A percentile compares a stretch with the other conserved stretches of the same genome.
These are phyloP conservation scores for Lathronympha strigana DNA, from an alignment of 2,888 invertebrate genomes.

Conservation along the genomic window DNA sequence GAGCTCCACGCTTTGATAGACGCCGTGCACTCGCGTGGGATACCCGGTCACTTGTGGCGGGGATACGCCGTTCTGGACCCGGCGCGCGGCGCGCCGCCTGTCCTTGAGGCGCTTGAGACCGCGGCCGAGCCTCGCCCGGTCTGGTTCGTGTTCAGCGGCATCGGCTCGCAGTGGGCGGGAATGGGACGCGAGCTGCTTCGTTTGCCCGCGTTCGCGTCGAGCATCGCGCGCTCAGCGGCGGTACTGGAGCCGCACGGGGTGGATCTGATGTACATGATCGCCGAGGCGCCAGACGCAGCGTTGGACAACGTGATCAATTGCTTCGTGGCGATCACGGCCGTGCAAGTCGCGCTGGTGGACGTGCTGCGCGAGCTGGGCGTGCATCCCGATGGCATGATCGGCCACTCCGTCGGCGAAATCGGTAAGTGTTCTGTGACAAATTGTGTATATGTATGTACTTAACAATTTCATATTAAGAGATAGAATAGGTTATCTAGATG, in stretches of 20 bases:
- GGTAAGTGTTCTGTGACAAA: conserved; percentile 80
- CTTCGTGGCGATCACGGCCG: conserved; percentile 97
- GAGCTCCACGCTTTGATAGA: conserved; percentile 91
- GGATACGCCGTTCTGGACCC: conserved; percentile 90
- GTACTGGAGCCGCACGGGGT: conserved; percentile 91
- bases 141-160: conserved; percentile 98
- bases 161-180: conserved; percentile 99
- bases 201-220: conserved; percentile 91
- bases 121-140: conserved; percentile 90
- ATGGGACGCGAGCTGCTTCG: conserved; percentile 95
- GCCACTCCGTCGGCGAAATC: conserved; percentile 97
- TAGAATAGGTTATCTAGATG: no score
- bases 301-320: conserved; percentile 95
- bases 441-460: no score
- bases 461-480: no score
- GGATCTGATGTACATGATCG: conserved; percentile 92
- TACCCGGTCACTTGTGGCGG: conserved; percentile 90
- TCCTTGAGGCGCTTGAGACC: conserved; percentile 51
- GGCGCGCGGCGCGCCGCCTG: neutral
- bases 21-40: conserved; percentile 87
- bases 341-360: conserved; percentile 98
- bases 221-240: conserved; percentile 90
- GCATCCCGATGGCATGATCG: conserved; percentile 96
- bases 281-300: conserved; percentile 89
- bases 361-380: conserved; percentile 90